These are phyloP conservation scores for Mystacornis crossleyi DNA, from an alignment of 2,113 vertebrate genomes.

Conservation along the genomic window DNA sequence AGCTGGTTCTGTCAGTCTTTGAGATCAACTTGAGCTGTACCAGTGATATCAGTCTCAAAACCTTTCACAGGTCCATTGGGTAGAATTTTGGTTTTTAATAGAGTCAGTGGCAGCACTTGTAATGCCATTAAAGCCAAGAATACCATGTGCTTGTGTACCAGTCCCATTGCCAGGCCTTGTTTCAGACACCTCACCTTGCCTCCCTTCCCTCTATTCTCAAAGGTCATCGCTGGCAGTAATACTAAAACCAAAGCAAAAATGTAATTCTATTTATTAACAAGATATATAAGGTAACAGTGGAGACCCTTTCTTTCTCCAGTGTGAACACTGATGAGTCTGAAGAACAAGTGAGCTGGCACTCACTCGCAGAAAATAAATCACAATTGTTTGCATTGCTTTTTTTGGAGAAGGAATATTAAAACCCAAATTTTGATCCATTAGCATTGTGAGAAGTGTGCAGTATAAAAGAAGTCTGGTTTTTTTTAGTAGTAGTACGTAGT, in stretches of 20 bases:
- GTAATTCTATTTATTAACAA: neutral
- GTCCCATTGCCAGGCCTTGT: neutral
- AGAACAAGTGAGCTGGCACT: conserved; percentile 72
- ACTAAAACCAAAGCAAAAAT: neutral
- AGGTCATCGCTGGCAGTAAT: accelerated
- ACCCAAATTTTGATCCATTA: conserved; percentile 23
- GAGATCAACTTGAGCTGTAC: neutral
- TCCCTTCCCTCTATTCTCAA: neutral
- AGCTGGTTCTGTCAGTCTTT: neutral
- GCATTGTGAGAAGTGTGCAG: neutral
- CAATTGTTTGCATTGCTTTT: conserved; percentile 43
- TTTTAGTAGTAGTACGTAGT: neutral
- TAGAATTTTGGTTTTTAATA: neutral
- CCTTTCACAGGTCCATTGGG: neutral
- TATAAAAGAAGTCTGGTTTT: neutral
- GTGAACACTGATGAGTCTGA: conserved; percentile 84
- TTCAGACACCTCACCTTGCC: neutral
- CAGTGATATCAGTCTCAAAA: neutral
- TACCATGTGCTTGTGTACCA: neutral
- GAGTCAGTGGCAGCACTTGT: neutral
- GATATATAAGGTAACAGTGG: neutral
- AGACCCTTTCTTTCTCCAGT: neutral
- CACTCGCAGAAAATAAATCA: conserved; percentile 84
- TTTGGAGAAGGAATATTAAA: conserved; percentile 49
- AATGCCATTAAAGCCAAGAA: neutral